Evolutionary conservation across 2,888 invertebrate genomes (phyloP).

Genomic region (Polyommatus iphigenia): DNA sequence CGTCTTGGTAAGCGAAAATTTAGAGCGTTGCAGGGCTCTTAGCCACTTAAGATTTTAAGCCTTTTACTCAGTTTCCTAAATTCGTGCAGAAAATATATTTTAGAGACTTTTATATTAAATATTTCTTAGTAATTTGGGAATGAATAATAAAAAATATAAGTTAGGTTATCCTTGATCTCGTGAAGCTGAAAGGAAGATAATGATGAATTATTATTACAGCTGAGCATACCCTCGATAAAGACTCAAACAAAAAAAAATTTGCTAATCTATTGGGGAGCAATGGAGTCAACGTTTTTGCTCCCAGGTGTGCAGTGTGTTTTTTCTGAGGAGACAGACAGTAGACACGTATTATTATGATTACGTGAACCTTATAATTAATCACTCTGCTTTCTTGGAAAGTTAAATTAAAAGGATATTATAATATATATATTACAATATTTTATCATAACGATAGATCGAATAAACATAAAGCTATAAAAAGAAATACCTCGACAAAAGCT

Average conservation of each 20-base stretch:
- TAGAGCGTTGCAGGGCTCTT: slow-evolving; percentile 9
- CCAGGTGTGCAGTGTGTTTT: not conserved
- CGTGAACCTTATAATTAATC: not conserved
- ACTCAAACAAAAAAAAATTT: too few species aligned
- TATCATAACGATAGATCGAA: not conserved
- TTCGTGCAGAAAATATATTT: not conserved
- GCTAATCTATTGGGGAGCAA: too few species aligned
- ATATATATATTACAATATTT: not conserved
- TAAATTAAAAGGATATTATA: too few species aligned
- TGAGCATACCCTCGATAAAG: too few species aligned
- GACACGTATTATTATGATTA: not conserved
- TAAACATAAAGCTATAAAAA: too few species aligned
- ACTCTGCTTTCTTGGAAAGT: not conserved
- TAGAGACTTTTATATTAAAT: not conserved
- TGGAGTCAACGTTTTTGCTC: not conserved
- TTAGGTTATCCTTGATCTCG: not conserved
- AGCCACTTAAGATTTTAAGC: slow-evolving; percentile 20
- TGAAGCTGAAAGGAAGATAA: too few species aligned
- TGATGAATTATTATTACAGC: too few species aligned
- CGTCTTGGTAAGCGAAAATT: slow-evolving; percentile 10
- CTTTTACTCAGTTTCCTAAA: slow-evolving; percentile 7
- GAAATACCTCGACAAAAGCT: too few species aligned
- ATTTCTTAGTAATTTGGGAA: not conserved
- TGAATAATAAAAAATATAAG: not conserved
- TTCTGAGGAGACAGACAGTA: not conserved